Conservation (phyloP, 2,797 vertebrate species). For the Notolepis coatsorum region DNA sequence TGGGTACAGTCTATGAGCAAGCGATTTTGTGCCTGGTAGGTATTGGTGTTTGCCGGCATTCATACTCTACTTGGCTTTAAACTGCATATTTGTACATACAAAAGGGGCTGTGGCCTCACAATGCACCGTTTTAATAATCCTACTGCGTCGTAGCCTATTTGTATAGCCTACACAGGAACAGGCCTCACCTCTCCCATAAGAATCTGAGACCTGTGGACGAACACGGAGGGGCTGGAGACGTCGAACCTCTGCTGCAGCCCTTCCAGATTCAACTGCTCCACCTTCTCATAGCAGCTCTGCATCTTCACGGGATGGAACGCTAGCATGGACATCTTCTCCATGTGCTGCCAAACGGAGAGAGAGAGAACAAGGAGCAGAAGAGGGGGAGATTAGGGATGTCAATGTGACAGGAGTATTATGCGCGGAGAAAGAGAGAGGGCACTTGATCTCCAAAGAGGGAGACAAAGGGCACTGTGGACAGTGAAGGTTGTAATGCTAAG, state of each 20-base stretch:
- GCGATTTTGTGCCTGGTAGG: not conserved
- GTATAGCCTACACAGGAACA: no score
- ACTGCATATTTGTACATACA: not conserved
- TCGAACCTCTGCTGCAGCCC: constrained; percentile 95
- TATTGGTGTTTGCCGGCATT: not conserved
- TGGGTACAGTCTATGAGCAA: not conserved
- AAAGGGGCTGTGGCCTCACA: no score
- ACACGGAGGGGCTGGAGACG: constrained; percentile 89
- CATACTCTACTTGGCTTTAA: not conserved
- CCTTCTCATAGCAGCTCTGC: constrained; percentile 94
- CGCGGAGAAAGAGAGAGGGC: not conserved
- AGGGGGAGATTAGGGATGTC: not conserved
- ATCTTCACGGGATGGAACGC: constrained; percentile 98
- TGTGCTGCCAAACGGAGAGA: constrained; percentile 79
- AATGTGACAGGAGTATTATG: not conserved
- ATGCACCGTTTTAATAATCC: no score
- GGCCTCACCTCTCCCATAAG: constrained; percentile 93
- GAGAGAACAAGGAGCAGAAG: no score
- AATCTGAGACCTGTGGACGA: constrained; percentile 95
- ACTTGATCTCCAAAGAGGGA: not conserved
- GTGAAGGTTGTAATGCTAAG: no score
- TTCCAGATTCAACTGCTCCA: constrained; percentile 93
- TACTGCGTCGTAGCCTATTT: no score
- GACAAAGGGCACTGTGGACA: no score
- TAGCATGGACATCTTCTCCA: constrained; percentile 94